Evolutionary conservation across 2,888 invertebrate genomes (phyloP), one percentile per base, ranked within the genome.

Genomic region (Hypomecis atomaria): DNA sequence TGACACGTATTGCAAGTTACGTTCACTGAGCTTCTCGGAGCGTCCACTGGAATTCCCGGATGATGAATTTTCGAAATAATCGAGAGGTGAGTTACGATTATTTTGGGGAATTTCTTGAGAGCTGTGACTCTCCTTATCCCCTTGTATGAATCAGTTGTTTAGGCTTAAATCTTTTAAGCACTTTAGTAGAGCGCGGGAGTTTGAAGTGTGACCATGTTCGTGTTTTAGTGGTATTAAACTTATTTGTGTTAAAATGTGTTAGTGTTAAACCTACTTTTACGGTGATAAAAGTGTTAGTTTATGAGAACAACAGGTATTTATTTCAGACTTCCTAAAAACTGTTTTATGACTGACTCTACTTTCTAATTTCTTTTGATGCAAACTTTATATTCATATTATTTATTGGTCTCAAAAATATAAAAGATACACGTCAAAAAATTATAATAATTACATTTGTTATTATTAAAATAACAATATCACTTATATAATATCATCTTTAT

Each of bases 61-160:
- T 56, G 70, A 65, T 64, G 66, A 61, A 65, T 69, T 62, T 62
- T 59, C 65, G 62, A 58, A 67, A 69, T 69, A 55, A 66, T 48
- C 33, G 10, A 60, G 44, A 42, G 70, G 70, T 71, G 69, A 68
- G 69, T 71, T 66, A 55, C 48, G 48, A 66, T 63, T 69, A 66
- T 66, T 66, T 66, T 67, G 13, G 52, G 59, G 66, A 63, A 52
- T 59, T 60, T 69, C 53, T 59, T 47, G 9, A 13, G 48, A 61
- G 57, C 57, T 52, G 48, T 57, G 65, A 60, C 33, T 65, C n/a
- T 36, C 23, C 48, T 58, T 45, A 42, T 52, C 42, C 8, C 33
- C 50, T 50, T 33, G 49, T 13, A 33, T 71, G 71, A 71, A 54
- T 68, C 68, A 68, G 38, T 38, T 58, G 57, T 64, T 70, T 49